A percentile compares a stretch with the other conserved stretches of the same genome.
Evolutionary conservation across 1,140 invertebrate species (phyloP).

Genomic region (Dermatophagoides farinae): DNA sequence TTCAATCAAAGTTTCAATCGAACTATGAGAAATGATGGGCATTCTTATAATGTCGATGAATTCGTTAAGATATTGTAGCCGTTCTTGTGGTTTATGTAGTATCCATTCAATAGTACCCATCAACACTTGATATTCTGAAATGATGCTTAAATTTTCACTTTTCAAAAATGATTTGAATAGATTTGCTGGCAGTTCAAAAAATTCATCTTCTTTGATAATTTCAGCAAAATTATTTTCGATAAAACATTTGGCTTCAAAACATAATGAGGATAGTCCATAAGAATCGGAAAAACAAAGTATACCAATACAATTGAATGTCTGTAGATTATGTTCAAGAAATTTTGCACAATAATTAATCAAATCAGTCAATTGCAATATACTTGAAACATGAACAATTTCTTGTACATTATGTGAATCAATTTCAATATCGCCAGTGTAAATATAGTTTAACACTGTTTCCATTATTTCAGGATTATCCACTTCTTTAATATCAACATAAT

Average conservation of each 20-base stretch:
- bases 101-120: slow-evolving; percentile 77
- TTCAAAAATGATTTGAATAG: slow-evolving; percentile 54
- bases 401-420: slow-evolving; percentile 56
- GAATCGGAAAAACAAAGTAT: slow-evolving; percentile 56
- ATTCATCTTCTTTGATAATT: slow-evolving; percentile 56
- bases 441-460: slow-evolving; percentile 55
- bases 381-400: slow-evolving; percentile 66
- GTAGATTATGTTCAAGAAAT: slow-evolving; percentile 62
- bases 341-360: slow-evolving; percentile 66
- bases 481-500: slow-evolving; percentile 41
- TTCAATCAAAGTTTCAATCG: slow-evolving; percentile 55
- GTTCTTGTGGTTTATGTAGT: slow-evolving; percentile 50
- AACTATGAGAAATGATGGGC: slow-evolving; percentile 55
- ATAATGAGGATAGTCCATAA: slow-evolving; percentile 61
- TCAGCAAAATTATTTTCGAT: slow-evolving; percentile 71
- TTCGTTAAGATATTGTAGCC: slow-evolving; percentile 65
- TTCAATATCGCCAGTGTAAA: slow-evolving; percentile 42
- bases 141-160: slow-evolving; percentile 70
- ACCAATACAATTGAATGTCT: slow-evolving; percentile 51
- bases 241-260: slow-evolving; percentile 55
- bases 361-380: slow-evolving; percentile 72
- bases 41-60: slow-evolving; percentile 61
- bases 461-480: slow-evolving; percentile 50
- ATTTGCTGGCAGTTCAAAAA: slow-evolving; percentile 59
- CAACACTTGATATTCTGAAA: slow-evolving; percentile 78